Base-by-base conservation (phyloP, 1,140 invertebrate species). In the Halesus radiatus region DNA sequence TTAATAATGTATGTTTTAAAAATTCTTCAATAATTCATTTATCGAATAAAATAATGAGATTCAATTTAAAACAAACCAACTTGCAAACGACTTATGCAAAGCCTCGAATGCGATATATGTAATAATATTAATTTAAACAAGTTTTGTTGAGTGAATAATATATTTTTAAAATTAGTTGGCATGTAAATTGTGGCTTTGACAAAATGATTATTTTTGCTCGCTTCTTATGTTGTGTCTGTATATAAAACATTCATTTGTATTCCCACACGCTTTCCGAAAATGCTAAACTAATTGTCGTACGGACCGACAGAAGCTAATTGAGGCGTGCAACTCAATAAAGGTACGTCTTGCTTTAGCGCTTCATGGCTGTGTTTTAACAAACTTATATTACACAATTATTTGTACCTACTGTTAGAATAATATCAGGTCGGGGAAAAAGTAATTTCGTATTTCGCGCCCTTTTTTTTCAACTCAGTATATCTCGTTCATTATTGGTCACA, bases 291-390 rank as follows among this genome's bases (percentile, higher is more conserved):
- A 73, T 64, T 72, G 68, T 85, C 87, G 60, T 86, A 86, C 85
- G 87, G 86, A 88, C 86, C 85, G 85, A 87, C 94, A 95, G 95
- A 95, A 95, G 94, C 94, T 96, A 92, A 93, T 95, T 92, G 94
- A 96, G 92, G 94, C 95, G 92, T 96, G 95, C 94, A 94, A 95
- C 91, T 94, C 94, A 87, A 93, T 96, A 87, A 96, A 96, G 95
- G 95, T 96, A 94, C 94, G 94, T 89, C 82, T 23, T 52, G 54
- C 58, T 76, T 76, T 20, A 58, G 16, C 20, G 54, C 58, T 76
- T 58, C 7, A 2, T 62, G 29, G 58, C 74, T 45, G 20, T 32
- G n/a, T 18, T 10, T 18, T 20, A 60, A 60, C 58, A 22, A 45
- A 45, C 37, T 10, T 7, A 1, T 45, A 45, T 13, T 45, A 45